phyloP scores from a whole-genome alignment of 37 sponge, comb jelly and placozoan genomes.

The Aphrocallistes beatrix region DNA sequence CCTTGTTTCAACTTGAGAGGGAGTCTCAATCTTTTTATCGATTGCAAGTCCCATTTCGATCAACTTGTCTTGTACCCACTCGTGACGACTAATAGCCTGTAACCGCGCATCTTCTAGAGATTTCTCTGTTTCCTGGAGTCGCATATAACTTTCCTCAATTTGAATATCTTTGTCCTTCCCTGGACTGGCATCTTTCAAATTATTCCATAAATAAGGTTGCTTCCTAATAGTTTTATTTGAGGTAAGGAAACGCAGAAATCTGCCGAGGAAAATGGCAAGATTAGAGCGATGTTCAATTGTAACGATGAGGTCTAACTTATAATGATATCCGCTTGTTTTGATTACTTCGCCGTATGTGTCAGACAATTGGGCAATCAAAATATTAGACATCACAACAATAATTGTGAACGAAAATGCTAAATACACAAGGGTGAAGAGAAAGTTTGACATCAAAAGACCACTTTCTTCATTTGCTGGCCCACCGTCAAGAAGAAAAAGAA shows the following conservation, averaged over 20 bases:
- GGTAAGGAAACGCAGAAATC: neutral
- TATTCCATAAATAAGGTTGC: neutral
- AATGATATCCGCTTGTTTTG: neutral
- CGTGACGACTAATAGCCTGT: neutral
- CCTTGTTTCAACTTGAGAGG: neutral
- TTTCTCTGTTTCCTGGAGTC: neutral
- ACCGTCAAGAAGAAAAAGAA: slow-evolving; percentile 6
- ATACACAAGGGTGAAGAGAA: neutral
- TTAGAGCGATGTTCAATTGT: neutral
- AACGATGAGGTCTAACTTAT: neutral
- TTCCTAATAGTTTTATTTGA: neutral
- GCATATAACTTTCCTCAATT: neutral
- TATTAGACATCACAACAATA: neutral
- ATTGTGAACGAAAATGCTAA: neutral
- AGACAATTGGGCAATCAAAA: neutral
- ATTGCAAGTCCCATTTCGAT: neutral
- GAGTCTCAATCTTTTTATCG: neutral
- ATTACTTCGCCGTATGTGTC: neutral
- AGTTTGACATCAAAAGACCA: neutral
- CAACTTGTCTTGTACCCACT: neutral
- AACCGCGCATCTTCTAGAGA: neutral
- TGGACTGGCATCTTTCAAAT: neutral
- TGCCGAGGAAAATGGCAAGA: neutral
- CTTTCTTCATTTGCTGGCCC: neutral
- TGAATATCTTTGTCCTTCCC: neutral